phyloP scores from a whole-genome alignment of 2,113 vertebrate species.

The Puntigrus tetrazona region DNA sequence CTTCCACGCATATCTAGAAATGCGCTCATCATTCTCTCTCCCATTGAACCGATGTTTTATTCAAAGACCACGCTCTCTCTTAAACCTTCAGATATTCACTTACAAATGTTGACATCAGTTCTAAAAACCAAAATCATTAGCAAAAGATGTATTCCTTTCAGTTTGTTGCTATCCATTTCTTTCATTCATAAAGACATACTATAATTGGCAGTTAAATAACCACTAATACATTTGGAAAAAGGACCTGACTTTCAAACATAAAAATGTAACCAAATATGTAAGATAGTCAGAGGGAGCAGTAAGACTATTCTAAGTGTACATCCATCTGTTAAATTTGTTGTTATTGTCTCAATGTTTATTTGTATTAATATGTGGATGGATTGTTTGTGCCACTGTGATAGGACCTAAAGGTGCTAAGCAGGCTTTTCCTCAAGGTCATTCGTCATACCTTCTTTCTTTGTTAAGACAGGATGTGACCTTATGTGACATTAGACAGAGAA shows the following conservation, averaged over 20 bases:
- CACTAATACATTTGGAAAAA: background rate
- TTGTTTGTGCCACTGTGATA: slow-evolving; percentile 56
- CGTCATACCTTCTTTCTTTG: slow-evolving; percentile 62
- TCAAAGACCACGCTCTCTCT: slow-evolving; percentile 3
- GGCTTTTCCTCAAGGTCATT: slow-evolving; percentile 65
- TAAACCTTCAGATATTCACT: background rate
- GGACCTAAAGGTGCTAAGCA: slow-evolving; percentile 65
- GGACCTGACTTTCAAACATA: slow-evolving; percentile 11
- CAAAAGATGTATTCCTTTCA: background rate
- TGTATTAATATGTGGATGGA: slow-evolving; percentile 59
- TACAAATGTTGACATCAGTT: background rate
- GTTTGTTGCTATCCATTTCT: background rate
- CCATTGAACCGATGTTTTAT: slow-evolving; percentile 1
- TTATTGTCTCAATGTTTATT: slow-evolving; percentile 56
- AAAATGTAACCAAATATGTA: background rate
- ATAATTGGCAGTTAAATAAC: slow-evolving; percentile 11
- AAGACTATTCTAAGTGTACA: slow-evolving; percentile 29
- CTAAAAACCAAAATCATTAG: background rate
- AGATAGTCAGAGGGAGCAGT: slow-evolving; percentile 6
- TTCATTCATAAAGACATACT: background rate
- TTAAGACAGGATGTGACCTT: slow-evolving; percentile 66
- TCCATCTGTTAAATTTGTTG: slow-evolving; percentile 37
- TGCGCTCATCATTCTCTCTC: background rate
- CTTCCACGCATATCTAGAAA: slow-evolving; percentile 31
- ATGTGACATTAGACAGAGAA: slow-evolving; percentile 31